phyloP scores from a whole-genome alignment of 1,140 invertebrate species.

The Scaptodrosophila lebanonensis region DNA sequence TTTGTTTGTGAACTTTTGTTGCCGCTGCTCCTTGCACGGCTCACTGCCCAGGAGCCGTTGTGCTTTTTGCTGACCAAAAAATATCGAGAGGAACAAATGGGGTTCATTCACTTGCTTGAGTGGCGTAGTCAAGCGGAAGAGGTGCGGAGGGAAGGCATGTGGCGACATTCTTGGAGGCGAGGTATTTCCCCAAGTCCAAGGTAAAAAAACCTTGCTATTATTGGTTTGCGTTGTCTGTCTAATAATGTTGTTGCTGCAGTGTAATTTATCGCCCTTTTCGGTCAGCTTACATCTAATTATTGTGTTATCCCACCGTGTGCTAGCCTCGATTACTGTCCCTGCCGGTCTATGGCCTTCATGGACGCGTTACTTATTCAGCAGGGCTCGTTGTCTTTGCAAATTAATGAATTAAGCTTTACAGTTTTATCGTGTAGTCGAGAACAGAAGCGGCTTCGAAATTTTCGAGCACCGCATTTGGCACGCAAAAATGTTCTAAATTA shows the following conservation, averaged over 20 bases:
- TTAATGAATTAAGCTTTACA: conserved; percentile 38
- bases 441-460: not conserved
- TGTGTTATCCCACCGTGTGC: conserved; percentile 18
- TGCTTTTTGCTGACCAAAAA: conserved; percentile 23
- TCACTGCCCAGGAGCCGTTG: conserved; percentile 39
- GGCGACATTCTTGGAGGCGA: no score
- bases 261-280: no score
- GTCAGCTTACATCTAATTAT: conserved; percentile 32
- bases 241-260: no score
- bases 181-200: no score
- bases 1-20: not conserved
- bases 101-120: no score
- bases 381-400: conserved; percentile 24
- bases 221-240: no score
- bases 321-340: conserved; percentile 21
- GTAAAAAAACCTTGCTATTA: conserved; percentile 4
- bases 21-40: conserved; percentile 34
- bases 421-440: conserved; percentile 37
- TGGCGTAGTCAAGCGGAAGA: no score
- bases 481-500: conserved; percentile 10
- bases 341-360: no score
- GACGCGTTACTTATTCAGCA: no score
- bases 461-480: conserved; percentile 4
- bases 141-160: no score
- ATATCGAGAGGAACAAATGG: conserved; percentile 6